Evolutionary conservation across 2,797 vertebrate genomes (phyloP), one percentile per base, ranked within the genome.

Genomic region (Syngnathus rostellatus): DNA sequence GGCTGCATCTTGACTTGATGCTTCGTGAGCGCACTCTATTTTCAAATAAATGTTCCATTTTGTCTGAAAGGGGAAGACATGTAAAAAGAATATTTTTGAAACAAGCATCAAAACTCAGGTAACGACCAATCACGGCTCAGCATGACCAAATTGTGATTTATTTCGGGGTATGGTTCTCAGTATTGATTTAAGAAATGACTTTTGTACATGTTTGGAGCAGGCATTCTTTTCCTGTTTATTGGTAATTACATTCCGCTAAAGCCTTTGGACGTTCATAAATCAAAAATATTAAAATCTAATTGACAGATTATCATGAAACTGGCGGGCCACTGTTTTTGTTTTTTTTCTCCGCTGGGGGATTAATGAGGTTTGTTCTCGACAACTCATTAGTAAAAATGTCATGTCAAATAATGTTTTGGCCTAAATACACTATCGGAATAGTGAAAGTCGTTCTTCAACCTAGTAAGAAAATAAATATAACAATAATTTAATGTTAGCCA

Each of bases 251-350:
- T 58, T 58, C 21, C 38, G 57, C 31, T 58, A 39, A 5, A 17
- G 57, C 57, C 50, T 51, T 51, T 51, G 19, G 50, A 51, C 21
- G n/a, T 51, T 51, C 31, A 58, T 58, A 58, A 17, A 58, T 58
- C 57, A 58, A 58, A 58, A 58, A 58, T 38, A 38, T 58, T 58
- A 19, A 38, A 58, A 38, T 38, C 7, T 58, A 58, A 58, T 38
- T 39, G 57, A 58, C 31, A 58, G 16, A 38, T 38, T 38, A 37
- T 38, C 57, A 38, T 58, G 6, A 37, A 39, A 38, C 19, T 58
- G 25, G 23, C 46, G 12, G 43, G 14, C 3, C 46, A 48, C 31
- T 31, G 3, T 31, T 31, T 31, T 31, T 31, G 2, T 16, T 17
- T 48, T 48, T 48, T 17, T 14, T 3, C 54, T 57, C 23, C 6